Base-by-base conservation (phyloP, 92 coral and sea anemone species). In the Pocillopora meandrina region DNA sequence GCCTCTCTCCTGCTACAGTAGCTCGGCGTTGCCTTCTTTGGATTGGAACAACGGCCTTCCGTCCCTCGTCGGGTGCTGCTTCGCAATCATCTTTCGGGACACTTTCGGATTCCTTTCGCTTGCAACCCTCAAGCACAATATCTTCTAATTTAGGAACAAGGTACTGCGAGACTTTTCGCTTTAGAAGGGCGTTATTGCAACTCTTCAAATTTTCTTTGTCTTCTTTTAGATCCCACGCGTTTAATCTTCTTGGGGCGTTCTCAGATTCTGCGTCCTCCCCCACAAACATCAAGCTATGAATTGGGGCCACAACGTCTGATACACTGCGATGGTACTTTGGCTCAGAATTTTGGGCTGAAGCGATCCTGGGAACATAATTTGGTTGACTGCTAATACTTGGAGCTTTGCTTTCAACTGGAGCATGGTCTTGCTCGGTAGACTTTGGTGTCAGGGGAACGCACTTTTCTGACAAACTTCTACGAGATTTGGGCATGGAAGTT, bases 401-500 rank as follows among this genome's bases (percentile, higher is more conserved):
- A 55, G 56, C n/a, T 23, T 60, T 76, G 8, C 10, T 5, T 31
- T 58, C 31, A 2, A 4, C 66, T 57, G 5, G 31, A 52, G 18
- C 55, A 17, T 16, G 7, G 2, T 15, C 19, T 42, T 76, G 60
- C 34, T 59, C 69, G 12, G 18, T 33, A 76, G 56, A 76, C 16
- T 34, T 61, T 8, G 21, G 0, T 34, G 69, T 3, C 23, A 76
- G 35, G 2, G 68, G 16, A 26, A 59, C 69, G 13, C 31, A 61
- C 80, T 76, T 61, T 12, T 76, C 80, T n/a, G 80, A 61, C 57
- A 76, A 18, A 62, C 72, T 79, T 42, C 55, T 14, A 7, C 23
- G 73, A 65, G 12, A 26, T 13, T n/a, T 79, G 33, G 83, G 62
- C 63, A 10, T 47, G 42, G 83, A 64, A 13, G 63, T 79, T 65